A percentile compares a stretch with the other conserved stretches of the same genome.
Conservation (phyloP, 2,113 vertebrate genomes). For the Elachura formosa region DNA sequence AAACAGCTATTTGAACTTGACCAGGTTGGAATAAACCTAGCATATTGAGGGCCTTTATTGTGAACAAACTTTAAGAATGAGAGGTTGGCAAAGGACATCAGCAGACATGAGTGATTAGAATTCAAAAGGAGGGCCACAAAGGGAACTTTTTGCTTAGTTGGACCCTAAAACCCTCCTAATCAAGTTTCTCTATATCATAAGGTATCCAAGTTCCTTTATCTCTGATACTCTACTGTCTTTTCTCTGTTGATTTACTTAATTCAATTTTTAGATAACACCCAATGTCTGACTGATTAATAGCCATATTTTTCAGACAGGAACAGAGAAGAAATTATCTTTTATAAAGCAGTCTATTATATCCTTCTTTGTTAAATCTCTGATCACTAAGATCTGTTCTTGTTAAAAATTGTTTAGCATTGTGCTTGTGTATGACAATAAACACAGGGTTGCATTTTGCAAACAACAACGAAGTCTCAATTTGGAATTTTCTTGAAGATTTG, state of each 20-base stretch:
- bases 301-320: background rate
- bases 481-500: background rate
- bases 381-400: background rate
- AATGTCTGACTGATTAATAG: background rate
- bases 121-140: background rate
- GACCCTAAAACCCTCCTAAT: background rate
- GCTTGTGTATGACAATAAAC: background rate
- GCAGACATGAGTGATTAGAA: background rate
- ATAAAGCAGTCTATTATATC: background rate
- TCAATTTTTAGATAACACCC: background rate
- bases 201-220: background rate
- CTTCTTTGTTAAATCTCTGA: background rate
- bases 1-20: background rate
- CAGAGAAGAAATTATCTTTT: background rate
- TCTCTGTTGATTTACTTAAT: background rate
- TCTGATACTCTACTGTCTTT: background rate
- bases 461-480: background rate
- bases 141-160: background rate
- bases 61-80: background rate
- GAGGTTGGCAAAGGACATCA: background rate
- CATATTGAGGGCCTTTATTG: background rate
- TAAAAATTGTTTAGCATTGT: background rate
- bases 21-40: background rate
- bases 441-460: background rate
- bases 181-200: background rate